These are phyloP conservation scores for Asbolus verrucosus DNA, from an alignment of 1,140 invertebrate genomes.

Conservation along the genomic window DNA sequence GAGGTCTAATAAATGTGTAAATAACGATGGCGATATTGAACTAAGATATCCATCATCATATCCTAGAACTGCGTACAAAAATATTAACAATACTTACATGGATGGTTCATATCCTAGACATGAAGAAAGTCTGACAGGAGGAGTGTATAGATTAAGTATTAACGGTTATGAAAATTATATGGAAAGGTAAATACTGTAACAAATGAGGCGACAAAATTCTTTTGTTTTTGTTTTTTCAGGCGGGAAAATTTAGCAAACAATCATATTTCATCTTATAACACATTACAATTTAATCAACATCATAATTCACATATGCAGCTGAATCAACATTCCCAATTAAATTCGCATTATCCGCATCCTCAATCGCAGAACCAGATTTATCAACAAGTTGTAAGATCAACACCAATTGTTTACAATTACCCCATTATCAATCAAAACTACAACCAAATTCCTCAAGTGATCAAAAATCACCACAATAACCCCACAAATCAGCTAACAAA, in stretches of 20 bases:
- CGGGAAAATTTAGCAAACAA: constrained; percentile 26
- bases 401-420: constrained; percentile 13
- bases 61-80: constrained; percentile 54
- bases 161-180: constrained; percentile 60
- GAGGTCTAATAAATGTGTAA: constrained; percentile 51
- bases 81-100: constrained; percentile 52
- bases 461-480: constrained; percentile 28
- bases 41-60: constrained; percentile 49
- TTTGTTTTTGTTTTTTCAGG: constrained; percentile 13
- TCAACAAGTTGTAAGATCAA: not conserved
- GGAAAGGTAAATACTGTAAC: constrained; percentile 53
- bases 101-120: constrained; percentile 47
- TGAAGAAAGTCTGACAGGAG: constrained; percentile 54
- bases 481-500: not conserved
- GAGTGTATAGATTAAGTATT: constrained; percentile 58
- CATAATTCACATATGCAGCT: constrained; percentile 15
- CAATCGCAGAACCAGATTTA: constrained; percentile 1
- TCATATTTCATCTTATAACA: constrained; percentile 16
- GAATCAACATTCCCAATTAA: not conserved
- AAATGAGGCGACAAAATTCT: not conserved
- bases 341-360: not conserved
- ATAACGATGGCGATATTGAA: constrained; percentile 19
- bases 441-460: not conserved
- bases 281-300: constrained; percentile 19
- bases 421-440: constrained; percentile 7